Evolutionary conservation across 2,797 vertebrate genomes (phyloP).

Genomic region (Ispidina picta): DNA sequence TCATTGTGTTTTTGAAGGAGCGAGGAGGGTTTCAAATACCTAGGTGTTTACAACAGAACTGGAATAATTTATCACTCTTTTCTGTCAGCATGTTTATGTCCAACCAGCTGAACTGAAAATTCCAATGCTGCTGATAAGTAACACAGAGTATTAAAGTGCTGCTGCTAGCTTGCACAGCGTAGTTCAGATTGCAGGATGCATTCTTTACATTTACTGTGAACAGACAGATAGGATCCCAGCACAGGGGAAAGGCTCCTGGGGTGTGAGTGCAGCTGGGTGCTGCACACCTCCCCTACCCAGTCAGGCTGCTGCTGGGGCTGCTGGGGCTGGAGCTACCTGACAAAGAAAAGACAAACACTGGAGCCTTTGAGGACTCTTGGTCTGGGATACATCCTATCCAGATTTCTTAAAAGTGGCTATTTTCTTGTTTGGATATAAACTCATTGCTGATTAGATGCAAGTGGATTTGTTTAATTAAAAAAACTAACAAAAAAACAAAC

Average conservation of each 20-base stretch:
- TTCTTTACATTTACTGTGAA: not conserved
- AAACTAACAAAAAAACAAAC: not conserved
- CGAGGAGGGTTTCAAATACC: not conserved
- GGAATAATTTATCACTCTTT: not conserved
- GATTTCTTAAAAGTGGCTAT: not conserved
- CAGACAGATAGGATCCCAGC: not conserved
- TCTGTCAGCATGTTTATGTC: not conserved
- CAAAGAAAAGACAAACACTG: not conserved
- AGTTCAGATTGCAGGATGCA: not conserved
- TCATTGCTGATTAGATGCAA: not conserved
- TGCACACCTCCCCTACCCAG: not conserved
- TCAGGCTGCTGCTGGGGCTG: not conserved
- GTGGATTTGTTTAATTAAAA: not conserved
- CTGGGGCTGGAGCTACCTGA: not conserved
- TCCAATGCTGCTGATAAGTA: slow-evolving; percentile 16
- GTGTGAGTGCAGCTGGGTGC: not conserved
- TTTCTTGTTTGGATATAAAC: not conserved
- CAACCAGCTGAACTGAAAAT: not conserved
- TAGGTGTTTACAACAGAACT: not conserved
- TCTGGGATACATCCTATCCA: not conserved
- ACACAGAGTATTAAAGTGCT: not conserved
- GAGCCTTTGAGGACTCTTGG: not conserved
- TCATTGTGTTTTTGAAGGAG: not conserved
- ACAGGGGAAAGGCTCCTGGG: not conserved
- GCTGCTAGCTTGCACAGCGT: not conserved